A percentile compares a stretch with the other conserved stretches of the same genome.
Conservation (phyloP, 2,888 invertebrate genomes). For the Bimastos eiseni region DNA sequence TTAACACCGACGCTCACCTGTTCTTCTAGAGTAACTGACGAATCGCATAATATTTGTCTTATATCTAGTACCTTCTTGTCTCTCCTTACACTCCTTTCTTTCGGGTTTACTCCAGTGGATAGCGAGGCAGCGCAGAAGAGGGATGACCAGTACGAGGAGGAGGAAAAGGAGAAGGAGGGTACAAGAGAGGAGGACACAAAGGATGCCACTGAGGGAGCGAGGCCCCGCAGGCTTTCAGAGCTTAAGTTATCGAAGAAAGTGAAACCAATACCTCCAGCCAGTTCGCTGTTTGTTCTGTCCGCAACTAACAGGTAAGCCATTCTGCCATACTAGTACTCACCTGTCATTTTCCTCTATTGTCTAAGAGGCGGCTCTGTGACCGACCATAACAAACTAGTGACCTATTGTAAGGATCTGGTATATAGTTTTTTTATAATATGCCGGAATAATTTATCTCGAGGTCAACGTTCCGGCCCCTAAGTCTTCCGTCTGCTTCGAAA, state of each 20-base stretch:
- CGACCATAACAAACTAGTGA: not conserved
- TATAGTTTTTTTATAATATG: not conserved
- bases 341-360: not conserved
- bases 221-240: conserved; percentile 89
- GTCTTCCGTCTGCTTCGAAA: too few relatives aligned
- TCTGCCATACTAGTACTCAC: not conserved
- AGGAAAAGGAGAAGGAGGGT: conserved; percentile 17
- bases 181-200: not conserved
- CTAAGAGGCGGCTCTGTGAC: not conserved
- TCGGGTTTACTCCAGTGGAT: not conserved
- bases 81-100: not conserved
- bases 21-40: too few relatives aligned
- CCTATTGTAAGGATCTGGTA: not conserved
- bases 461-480: too few relatives aligned
- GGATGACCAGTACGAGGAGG: not conserved
- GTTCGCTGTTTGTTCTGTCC: conserved; percentile 94
- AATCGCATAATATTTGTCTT: too few relatives aligned
- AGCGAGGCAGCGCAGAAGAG: not conserved
- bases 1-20: not conserved
- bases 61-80: not conserved
- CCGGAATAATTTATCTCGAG: not conserved
- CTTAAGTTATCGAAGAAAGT: conserved; percentile 79
- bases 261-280: conserved; percentile 91
- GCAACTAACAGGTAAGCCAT: conserved; percentile 83
- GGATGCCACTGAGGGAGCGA: conserved; percentile 64